Evolutionary conservation across 2,888 invertebrate genomes (phyloP).

Genomic region (Apamea anceps): DNA sequence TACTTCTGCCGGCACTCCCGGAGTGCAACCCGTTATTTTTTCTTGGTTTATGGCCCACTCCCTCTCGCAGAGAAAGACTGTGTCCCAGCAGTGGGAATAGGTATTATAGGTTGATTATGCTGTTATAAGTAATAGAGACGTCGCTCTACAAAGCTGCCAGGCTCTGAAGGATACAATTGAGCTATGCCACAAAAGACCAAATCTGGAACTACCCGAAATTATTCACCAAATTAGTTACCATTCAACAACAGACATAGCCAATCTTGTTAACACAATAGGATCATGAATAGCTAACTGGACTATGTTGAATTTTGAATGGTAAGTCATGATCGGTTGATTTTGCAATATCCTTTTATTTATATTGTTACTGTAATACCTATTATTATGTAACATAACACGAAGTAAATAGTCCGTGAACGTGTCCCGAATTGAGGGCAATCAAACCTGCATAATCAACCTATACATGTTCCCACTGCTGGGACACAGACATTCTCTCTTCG

Average conservation of each 20-base stretch:
- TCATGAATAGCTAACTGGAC: conserved; percentile 36
- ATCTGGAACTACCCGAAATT: conserved; percentile 10
- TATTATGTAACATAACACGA: background rate
- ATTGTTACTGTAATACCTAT: conserved; percentile 24
- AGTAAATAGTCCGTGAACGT: conserved; percentile 30
- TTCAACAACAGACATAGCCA: conserved; percentile 13
- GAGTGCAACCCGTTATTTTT: too few species aligned
- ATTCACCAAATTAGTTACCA: conserved; percentile 27
- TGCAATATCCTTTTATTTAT: conserved; percentile 37
- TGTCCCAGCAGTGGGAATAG: too few species aligned
- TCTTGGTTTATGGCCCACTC: too few species aligned
- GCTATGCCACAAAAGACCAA: background rate
- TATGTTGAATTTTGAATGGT: conserved; percentile 48
- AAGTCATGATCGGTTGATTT: conserved; percentile 42
- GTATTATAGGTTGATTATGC: too few species aligned
- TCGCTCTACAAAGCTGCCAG: background rate
- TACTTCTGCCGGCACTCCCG: too few species aligned
- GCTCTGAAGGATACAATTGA: background rate
- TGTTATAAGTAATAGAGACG: too few species aligned
- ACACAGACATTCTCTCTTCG: too few species aligned
- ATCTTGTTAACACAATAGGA: conserved; percentile 29
- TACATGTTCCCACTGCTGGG: too few species aligned
- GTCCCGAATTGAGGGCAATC: background rate
- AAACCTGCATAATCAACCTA: too few species aligned
- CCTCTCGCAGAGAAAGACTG: background rate